Evolutionary conservation across 2,888 invertebrate genomes (phyloP).

Genomic region (Thymelicus sylvestris): DNA sequence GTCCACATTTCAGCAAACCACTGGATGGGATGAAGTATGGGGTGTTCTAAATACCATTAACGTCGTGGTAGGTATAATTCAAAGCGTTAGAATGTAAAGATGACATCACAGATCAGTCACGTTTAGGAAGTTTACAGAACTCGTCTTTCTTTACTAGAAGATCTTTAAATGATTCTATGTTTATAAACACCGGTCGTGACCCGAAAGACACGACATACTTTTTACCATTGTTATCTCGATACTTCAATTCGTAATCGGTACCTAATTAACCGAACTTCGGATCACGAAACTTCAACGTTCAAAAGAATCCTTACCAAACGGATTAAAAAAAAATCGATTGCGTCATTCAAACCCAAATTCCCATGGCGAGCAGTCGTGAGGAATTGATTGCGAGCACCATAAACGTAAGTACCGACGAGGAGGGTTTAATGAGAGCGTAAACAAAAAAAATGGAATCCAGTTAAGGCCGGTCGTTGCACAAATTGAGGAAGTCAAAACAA

Average conservation of each 20-base stretch:
- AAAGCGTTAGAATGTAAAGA: not conserved
- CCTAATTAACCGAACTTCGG: constrained; percentile 25
- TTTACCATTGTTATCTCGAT: constrained; percentile 15
- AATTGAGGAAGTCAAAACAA: constrained; percentile 45
- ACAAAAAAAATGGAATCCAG: constrained; percentile 43
- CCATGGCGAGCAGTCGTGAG: constrained; percentile 41
- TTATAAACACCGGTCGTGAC: constrained; percentile 18
- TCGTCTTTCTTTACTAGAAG: not conserved
- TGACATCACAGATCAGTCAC: not conserved
- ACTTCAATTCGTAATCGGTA: constrained; percentile 28
- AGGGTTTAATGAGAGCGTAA: constrained; percentile 36
- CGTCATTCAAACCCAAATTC: constrained; percentile 37
- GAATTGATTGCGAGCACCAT: constrained; percentile 44
- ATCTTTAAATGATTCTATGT: not conserved
- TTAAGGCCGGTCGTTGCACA: constrained; percentile 41
- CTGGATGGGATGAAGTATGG: constrained; percentile 42
- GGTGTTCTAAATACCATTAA: constrained; percentile 2
- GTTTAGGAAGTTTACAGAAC: no score
- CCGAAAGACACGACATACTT: constrained; percentile 19
- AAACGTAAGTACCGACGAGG: constrained; percentile 39
- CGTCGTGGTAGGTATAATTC: not conserved
- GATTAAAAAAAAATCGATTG: constrained; percentile 33
- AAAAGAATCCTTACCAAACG: constrained; percentile 32
- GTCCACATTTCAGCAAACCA: constrained; percentile 69
- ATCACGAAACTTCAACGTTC: constrained; percentile 34